phyloP scores from a whole-genome alignment of 1,140 invertebrate genomes.

The Rhopalosiphum maidis region DNA sequence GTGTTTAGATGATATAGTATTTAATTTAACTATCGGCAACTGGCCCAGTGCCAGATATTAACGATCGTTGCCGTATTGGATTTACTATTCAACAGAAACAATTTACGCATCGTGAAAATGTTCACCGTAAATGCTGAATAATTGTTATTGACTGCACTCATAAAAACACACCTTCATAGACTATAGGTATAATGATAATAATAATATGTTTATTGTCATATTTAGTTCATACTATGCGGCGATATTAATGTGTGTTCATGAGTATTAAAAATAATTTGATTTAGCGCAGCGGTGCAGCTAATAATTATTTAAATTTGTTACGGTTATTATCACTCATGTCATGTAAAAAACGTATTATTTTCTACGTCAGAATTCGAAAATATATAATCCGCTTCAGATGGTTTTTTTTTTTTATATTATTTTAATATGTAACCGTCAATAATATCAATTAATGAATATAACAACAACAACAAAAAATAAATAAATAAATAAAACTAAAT shows the following conservation, averaged over 20 bases:
- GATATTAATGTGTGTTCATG: neutral
- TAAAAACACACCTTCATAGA: neutral
- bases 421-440: neutral
- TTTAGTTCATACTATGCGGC: neutral
- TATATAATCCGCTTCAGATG: neutral
- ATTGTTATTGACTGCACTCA: neutral
- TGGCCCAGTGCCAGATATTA: neutral
- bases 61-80: neutral
- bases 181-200: neutral
- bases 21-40: neutral
- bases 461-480: neutral
- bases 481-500: neutral
- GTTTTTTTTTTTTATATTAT: neutral
- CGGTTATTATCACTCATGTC: neutral
- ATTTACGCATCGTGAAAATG: neutral
- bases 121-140: neutral
- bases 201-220: neutral
- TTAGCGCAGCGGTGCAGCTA: neutral
- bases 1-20: neutral
- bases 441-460: neutral
- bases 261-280: slow-evolving; percentile 16
- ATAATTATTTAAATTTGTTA: neutral
- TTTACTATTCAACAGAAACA: neutral
- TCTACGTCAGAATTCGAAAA: neutral
- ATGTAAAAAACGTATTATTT: neutral